These are phyloP conservation scores for Bubalus kerabau DNA, from an alignment of 2,113 vertebrate genomes.

Conservation along the genomic window DNA sequence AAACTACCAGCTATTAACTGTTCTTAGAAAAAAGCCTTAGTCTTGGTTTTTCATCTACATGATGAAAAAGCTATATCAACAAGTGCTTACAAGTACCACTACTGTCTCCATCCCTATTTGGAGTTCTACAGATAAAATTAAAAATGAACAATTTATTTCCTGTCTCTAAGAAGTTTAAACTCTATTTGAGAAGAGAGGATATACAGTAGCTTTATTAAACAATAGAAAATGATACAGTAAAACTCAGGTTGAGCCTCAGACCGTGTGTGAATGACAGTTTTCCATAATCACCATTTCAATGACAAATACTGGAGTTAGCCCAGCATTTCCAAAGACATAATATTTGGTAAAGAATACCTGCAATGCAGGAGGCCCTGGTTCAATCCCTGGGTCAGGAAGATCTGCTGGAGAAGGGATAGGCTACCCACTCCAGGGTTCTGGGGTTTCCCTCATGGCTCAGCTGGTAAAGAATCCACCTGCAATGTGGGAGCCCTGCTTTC, in stretches of 20 bases:
- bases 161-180: neutral
- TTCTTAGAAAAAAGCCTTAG: neutral
- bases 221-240: neutral
- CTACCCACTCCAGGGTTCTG: neutral
- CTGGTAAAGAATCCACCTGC: neutral
- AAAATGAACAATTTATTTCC: neutral
- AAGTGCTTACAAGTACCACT: neutral
- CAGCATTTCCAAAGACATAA: neutral
- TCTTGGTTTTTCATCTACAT: neutral
- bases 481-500: neutral
- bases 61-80: neutral
- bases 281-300: neutral
- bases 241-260: neutral
- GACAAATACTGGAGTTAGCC: neutral
- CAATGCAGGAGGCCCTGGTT: neutral
- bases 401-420: neutral
- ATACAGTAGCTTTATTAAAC: neutral
- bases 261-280: neutral
- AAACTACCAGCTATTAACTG: neutral
- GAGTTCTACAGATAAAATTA: neutral
- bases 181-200: neutral
- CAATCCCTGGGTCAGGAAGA: neutral
- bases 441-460: neutral
- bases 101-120: neutral
- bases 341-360: neutral